phyloP scores from a whole-genome alignment of 2,797 vertebrate species.

The Oreortyx pictus region DNA sequence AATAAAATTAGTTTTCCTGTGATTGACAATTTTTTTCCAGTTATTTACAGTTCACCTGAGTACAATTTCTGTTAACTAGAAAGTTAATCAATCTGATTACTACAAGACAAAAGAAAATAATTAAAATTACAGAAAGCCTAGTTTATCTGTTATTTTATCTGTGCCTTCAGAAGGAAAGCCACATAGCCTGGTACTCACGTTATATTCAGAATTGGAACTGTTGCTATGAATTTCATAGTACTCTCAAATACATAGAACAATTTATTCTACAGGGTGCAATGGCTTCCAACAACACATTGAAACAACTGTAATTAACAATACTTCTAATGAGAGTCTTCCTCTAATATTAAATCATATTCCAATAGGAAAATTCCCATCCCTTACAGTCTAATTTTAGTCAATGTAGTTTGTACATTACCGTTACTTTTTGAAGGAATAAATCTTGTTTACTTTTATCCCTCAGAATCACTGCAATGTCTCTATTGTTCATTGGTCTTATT shows the following conservation, averaged over 20 bases:
- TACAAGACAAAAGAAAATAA: slow-evolving; percentile 38
- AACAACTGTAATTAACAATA: neutral
- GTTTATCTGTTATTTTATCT: neutral
- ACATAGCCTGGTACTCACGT: neutral
- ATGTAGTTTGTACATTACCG: neutral
- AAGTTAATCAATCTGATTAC: slow-evolving; percentile 63
- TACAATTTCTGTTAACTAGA: slow-evolving; percentile 32
- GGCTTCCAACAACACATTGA: neutral
- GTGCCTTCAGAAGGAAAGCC: neutral
- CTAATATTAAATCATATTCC: neutral
- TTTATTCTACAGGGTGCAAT: neutral
- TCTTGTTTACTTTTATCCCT: neutral
- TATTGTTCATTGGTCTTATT: neutral
- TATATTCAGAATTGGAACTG: neutral
- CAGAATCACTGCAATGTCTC: neutral
- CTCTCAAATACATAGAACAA: neutral
- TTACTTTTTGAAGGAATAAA: neutral
- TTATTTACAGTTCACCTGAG: slow-evolving; percentile 38
- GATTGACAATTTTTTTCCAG: slow-evolving; percentile 31
- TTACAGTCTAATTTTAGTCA: neutral
- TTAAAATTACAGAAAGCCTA: slow-evolving; percentile 5
- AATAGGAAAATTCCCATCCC: neutral
- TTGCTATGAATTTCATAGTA: neutral
- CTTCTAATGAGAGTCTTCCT: neutral
- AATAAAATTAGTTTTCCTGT: slow-evolving; percentile 53